Conservation (phyloP, 2,113 vertebrate genomes). For the Genyomyrus donnyi region DNA sequence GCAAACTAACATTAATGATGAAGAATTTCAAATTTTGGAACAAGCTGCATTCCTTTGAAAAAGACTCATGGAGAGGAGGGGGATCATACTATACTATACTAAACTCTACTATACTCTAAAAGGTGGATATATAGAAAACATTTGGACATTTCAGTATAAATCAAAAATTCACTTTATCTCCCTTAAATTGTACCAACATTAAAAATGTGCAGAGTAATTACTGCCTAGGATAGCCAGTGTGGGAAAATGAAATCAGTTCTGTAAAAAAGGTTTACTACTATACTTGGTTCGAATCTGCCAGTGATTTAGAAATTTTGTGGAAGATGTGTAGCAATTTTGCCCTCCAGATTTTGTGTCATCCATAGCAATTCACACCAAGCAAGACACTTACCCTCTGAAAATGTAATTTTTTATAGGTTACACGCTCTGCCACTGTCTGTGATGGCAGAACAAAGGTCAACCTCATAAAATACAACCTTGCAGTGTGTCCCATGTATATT, state of each 20-base stretch:
- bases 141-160: not conserved
- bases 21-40: not conserved
- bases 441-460: not conserved
- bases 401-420: conserved; percentile 11
- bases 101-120: not conserved
- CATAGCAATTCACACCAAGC: conserved; percentile 16
- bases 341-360: conserved; percentile 10
- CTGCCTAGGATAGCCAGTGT: conserved; percentile 10
- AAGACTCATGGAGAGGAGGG: not conserved
- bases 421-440: conserved; percentile 6
- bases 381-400: conserved; percentile 11
- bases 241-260: conserved; percentile 5
- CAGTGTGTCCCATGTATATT: not conserved
- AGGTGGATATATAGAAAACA: not conserved
- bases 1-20: not conserved
- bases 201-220: conserved; percentile 19
- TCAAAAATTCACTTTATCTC: conserved; percentile 15
- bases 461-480: not conserved
- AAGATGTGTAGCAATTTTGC: conserved; percentile 12
- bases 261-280: conserved; percentile 13
- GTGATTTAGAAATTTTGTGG: conserved; percentile 17
- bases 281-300: not conserved
- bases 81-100: not conserved
- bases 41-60: not conserved
- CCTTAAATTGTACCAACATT: conserved; percentile 14